phyloP scores from a whole-genome alignment of 2,797 vertebrate genomes.

The Ataeniobius toweri region DNA sequence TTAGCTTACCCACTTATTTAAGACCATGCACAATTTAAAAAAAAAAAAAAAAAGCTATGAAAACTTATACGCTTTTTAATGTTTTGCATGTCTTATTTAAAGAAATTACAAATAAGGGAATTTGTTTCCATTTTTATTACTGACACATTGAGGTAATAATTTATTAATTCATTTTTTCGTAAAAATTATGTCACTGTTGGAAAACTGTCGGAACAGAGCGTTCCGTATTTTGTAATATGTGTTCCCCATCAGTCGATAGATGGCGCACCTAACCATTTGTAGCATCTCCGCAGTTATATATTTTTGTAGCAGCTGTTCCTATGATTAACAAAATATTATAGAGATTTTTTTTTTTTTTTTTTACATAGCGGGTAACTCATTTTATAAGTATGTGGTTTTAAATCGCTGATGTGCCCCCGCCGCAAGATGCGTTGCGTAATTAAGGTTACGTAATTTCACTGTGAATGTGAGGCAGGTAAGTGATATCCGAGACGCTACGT shows the following conservation, averaged over 20 bases:
- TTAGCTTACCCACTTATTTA: too few relatives aligned
- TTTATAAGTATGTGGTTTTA: neutral
- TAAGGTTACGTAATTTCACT: conserved; percentile 5
- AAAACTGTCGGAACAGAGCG: neutral
- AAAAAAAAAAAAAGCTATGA: too few relatives aligned
- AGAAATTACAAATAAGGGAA: too few relatives aligned
- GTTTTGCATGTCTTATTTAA: too few relatives aligned
- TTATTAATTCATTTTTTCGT: too few relatives aligned
- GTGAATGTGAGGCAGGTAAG: conserved; percentile 22
- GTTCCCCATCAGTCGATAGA: conserved; percentile 46
- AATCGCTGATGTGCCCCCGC: neutral
- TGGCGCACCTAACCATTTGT: conserved; percentile 48
- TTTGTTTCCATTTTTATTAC: too few relatives aligned
- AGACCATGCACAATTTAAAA: too few relatives aligned
- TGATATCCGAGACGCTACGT: neutral
- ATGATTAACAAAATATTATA: neutral
- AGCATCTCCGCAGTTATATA: neutral
- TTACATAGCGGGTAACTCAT: neutral
- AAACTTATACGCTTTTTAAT: too few relatives aligned
- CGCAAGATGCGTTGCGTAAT: neutral
- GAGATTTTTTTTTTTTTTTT: neutral
- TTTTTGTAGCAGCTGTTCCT: neutral
- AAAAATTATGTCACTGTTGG: too few relatives aligned
- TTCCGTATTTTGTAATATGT: conserved; percentile 1
- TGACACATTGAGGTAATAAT: too few relatives aligned